Percentiles rank a stretch among this genome's conserved stretches.
Conservation (phyloP, 1,140 invertebrate species). For the Panagrolaimus sp. region DNA sequence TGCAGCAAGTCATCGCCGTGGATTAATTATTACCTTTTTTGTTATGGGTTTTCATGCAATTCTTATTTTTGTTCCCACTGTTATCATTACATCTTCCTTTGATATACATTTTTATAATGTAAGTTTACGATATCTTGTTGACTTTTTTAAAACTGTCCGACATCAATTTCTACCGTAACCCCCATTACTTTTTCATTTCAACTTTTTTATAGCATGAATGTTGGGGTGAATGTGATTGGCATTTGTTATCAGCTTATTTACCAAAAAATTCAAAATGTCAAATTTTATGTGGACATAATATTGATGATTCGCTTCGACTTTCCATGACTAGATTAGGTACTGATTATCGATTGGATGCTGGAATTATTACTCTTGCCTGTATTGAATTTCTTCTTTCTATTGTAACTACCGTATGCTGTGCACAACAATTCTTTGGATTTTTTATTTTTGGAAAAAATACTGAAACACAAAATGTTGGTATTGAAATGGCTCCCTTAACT, state of each 20-base stretch:
- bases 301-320: constrained; percentile 37
- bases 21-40: constrained; percentile 44
- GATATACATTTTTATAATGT: constrained; percentile 54
- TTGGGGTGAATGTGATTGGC: constrained; percentile 49
- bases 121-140: neutral
- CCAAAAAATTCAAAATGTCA: constrained; percentile 45
- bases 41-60: constrained; percentile 43
- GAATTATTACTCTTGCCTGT: constrained; percentile 36
- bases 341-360: constrained; percentile 47
- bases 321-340: constrained; percentile 45
- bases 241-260: constrained; percentile 36
- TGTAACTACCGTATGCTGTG: constrained; percentile 33
- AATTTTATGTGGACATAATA: constrained; percentile 42
- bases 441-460: constrained; percentile 4
- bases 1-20: constrained; percentile 41
- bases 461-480: too few relatives aligned
- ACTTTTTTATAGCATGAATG: constrained; percentile 40
- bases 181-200: neutral
- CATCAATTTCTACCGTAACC: neutral
- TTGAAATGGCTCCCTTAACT: too few relatives aligned
- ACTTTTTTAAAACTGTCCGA: too few relatives aligned
- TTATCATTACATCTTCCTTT: constrained; percentile 46
- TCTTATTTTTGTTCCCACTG: constrained; percentile 42
- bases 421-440: constrained; percentile 28
- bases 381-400: constrained; percentile 40